Evolutionary conservation across 2,888 invertebrate genomes (phyloP), one percentile per base, ranked within the genome.

Genomic region (Synergus laeviventris): DNA sequence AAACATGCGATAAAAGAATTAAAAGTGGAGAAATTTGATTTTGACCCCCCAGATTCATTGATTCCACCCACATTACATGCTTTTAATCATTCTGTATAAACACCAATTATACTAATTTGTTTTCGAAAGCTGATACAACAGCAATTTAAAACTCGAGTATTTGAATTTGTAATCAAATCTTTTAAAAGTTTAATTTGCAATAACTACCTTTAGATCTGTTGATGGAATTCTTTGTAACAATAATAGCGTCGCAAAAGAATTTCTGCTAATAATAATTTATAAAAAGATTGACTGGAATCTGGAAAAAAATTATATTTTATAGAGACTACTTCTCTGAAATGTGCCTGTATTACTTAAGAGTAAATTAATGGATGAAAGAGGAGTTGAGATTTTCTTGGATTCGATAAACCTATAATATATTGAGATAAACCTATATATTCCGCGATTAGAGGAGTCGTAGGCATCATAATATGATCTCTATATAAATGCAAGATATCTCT

Each of bases 401-500:
- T 39, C n/a, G 18, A 39, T 64, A 38, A 64, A 39, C 18, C 18
- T 62, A 61, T 12, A 12, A 14, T 42, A 54, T 62, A 31, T 38
- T 62, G 38, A 38, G 38, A 38, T n/a, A n/a, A n/a, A n/a, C n/a
- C n/a, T n/a, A n/a, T n/a, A 62, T 18, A 39, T 62, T 18, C 18
- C 38, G 62, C 21, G 36, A 62, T 18, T 11, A 39, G 38, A 8
- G 62, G 4, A 18, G 11, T 38, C 18, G 62, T 38, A 39, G 18
- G 36, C 38, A 39, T 18, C 38, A 31, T 12, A 61, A 60, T 60
- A 18, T 60, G n/a, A 21, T 61, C 12, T 12, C 7, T 62, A 38
- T 62, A 60, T 39, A 66, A 21, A 59, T 61, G 74, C 45, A 60
- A 74, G 60, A 74, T 24, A 39, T 61, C 42, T 60, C 24, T 24